Evolutionary conservation across 2,888 invertebrate genomes (phyloP).

Genomic region (Galeruca laticollis): DNA sequence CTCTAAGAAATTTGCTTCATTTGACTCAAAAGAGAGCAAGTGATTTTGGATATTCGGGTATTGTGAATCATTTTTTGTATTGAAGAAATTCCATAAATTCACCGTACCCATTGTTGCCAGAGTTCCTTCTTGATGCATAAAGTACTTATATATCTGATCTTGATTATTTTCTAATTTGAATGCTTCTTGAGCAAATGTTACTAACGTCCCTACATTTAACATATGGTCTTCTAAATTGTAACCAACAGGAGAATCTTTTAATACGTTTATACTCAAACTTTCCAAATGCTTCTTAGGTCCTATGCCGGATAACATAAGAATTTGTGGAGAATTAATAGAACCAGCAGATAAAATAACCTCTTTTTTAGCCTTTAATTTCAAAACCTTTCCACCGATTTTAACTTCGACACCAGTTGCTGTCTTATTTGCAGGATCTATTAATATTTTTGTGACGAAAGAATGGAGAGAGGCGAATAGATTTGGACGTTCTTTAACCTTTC

Average conservation of each 20-base stretch:
- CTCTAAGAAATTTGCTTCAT: conserved; percentile 46
- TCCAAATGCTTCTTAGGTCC: conserved; percentile 70
- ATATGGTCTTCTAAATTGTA: conserved; percentile 71
- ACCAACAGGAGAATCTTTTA: conserved; percentile 69
- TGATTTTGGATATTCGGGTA: conserved; percentile 69
- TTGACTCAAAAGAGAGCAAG: conserved; percentile 58
- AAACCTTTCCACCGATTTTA: conserved; percentile 56
- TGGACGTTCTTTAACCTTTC: conserved; percentile 66
- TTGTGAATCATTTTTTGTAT: conserved; percentile 64
- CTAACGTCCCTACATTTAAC: conserved; percentile 33
- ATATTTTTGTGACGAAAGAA: conserved; percentile 70
- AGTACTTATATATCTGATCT: conserved; percentile 67
- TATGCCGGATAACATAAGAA: conserved; percentile 79
- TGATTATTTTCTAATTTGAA: conserved; percentile 54
- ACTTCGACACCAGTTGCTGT: conserved; percentile 67
- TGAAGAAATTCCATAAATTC: conserved; percentile 68
- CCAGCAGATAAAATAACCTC: conserved; percentile 78
- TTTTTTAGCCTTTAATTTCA: conserved; percentile 66
- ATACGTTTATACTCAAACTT: conserved; percentile 64
- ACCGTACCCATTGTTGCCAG: conserved; percentile 63
- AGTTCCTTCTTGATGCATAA: conserved; percentile 68
- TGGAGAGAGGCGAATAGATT: conserved; percentile 74
- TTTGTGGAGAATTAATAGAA: conserved; percentile 75
- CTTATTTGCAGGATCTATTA: conserved; percentile 66
- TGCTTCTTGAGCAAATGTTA: conserved; percentile 54